Evolutionary conservation across 2,797 vertebrate genomes (phyloP), one percentile per base, ranked within the genome.

Genomic region (Naso thynnoides): DNA sequence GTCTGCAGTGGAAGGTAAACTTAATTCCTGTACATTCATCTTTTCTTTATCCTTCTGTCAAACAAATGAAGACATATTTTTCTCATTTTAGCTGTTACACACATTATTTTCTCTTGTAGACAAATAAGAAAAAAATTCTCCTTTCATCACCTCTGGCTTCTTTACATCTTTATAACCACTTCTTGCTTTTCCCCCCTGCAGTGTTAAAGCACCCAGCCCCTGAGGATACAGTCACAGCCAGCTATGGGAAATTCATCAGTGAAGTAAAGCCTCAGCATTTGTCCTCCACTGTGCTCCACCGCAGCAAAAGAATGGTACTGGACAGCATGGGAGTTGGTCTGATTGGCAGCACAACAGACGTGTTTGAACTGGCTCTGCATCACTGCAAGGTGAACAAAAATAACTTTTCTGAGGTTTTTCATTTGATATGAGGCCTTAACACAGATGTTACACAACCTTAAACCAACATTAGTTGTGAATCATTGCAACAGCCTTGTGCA

Each of bases 291-390:
- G 94, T 96, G 67, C 73, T 95, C 18, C 91, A 92, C n/a, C 92
- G 96, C 41, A 97, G 96, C 84, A 97, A 97, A 78, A 94, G 96
- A 57, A 97, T 97, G 96, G 93, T 97, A 80, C 90, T 97, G 6
- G 96, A 97, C 92, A 97, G 90, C 92, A 92, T 97, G 0, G 96
- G 96, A 0, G 96, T 97, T 2, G 96, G 96, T 36, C 88, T 97
- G 0, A 84, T 97, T 55, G 96, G 96, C 56, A 96, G 95, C 92
- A 96, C 93, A 0, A 96, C 96, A 0, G 83, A 90, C 0, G 96
- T 97, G 50, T 96, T 97, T 36, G 81, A 96, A 21, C 87, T 96
- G 47, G 93, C 85, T 1, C 89, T 96, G 73, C 93, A 88, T 76
- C 93, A 97, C 91, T 96, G 96, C 84, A 94, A 92, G 96, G 96